Evolutionary conservation across 2,888 invertebrate species (phyloP).

Genomic region (Pyrocoelia pectoralis): DNA sequence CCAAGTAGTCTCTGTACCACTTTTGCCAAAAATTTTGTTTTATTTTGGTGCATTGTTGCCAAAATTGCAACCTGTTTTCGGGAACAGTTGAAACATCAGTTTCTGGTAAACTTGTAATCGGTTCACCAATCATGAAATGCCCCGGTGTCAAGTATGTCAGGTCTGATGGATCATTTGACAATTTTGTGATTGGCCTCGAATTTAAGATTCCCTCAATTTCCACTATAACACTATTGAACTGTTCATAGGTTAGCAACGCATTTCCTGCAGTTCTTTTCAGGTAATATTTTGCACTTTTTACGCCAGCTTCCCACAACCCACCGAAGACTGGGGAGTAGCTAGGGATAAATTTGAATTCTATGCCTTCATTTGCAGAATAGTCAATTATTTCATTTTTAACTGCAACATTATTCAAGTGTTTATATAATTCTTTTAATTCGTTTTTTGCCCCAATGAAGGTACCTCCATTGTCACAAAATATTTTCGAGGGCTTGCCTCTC

Average conservation of each 20-base stretch:
- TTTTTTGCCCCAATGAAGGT: constrained; percentile 50
- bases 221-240: constrained; percentile 39
- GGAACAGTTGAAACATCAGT: constrained; percentile 14
- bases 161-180: constrained; percentile 38
- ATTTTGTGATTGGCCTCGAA: constrained; percentile 34
- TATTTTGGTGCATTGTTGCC: constrained; percentile 9
- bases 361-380: constrained; percentile 11
- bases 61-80: constrained; percentile 8
- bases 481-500: constrained; percentile 40
- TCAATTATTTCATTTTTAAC: background rate
- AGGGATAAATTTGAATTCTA: constrained; percentile 13
- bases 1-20: constrained; percentile 6
- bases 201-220: constrained; percentile 38
- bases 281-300: constrained; percentile 48
- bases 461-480: constrained; percentile 49
- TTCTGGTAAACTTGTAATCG: constrained; percentile 38
- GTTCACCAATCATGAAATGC: constrained; percentile 42
- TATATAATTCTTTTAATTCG: constrained; percentile 37
- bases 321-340: constrained; percentile 38
- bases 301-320: constrained; percentile 47
- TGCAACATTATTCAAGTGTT: background rate
- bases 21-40: constrained; percentile 12
- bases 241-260: constrained; percentile 41
- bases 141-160: constrained; percentile 39
- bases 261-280: constrained; percentile 37